Evolutionary conservation across 2,797 vertebrate genomes (phyloP).

Genomic region (Pagetopsis macropterus): DNA sequence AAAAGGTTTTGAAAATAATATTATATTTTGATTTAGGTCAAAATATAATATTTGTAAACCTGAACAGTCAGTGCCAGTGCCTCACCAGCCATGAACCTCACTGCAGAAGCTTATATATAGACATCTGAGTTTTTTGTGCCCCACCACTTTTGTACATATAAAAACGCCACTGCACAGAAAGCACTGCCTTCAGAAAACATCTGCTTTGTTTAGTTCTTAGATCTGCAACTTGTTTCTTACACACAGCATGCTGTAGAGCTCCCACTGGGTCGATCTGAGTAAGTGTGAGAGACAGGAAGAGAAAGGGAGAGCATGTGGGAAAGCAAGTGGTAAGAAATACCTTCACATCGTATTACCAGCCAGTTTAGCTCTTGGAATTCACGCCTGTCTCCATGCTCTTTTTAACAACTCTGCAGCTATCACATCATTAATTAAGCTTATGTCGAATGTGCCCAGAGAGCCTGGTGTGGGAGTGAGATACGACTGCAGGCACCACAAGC

Average conservation of each 20-base stretch:
- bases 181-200: conserved; percentile 39
- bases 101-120: too few species aligned
- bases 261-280: conserved; percentile 34
- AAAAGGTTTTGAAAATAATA: too few species aligned
- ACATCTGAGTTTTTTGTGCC: too few species aligned
- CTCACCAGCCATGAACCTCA: too few species aligned
- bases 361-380: conserved; percentile 55
- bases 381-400: conserved; percentile 48
- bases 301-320: conserved; percentile 6
- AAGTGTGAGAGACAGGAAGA: conserved; percentile 8
- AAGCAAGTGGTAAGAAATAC: conserved; percentile 44
- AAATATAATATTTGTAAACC: too few species aligned
- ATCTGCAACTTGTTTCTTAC: conserved; percentile 25
- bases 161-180: conserved; percentile 2
- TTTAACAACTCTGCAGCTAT: conserved; percentile 68
- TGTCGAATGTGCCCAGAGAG: conserved; percentile 61
- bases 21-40: too few species aligned
- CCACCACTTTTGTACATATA: too few species aligned
- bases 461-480: conserved; percentile 49
- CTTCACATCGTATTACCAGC: conserved; percentile 39
- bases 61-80: too few species aligned
- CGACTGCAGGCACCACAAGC: conserved; percentile 39
- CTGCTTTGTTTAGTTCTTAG: conserved; percentile 44
- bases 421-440: conserved; percentile 74
- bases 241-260: conserved; percentile 23